Conservation (phyloP, 2,888 invertebrate genomes). For the Rotaria sp. region DNA sequence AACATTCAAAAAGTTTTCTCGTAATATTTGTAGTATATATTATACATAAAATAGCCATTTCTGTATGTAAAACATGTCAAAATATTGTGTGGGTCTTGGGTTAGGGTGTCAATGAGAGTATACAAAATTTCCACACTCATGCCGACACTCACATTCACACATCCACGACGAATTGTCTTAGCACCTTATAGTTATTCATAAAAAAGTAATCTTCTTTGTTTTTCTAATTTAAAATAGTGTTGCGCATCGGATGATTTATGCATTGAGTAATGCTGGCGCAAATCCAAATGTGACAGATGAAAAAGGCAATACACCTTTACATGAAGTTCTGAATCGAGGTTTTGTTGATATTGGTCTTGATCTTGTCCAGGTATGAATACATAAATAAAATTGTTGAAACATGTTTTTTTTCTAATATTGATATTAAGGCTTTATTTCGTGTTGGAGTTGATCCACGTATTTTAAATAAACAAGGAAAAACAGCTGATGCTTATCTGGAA, state of each 20-base stretch:
- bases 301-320: constrained; percentile 37
- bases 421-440: constrained; percentile 33
- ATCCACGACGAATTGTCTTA: too few species aligned
- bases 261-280: constrained; percentile 37
- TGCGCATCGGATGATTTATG: constrained; percentile 38
- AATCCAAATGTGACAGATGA: constrained; percentile 32
- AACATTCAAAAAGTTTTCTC: too few species aligned
- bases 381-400: neutral
- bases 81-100: too few species aligned
- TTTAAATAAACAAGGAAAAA: constrained; percentile 31
- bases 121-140: too few species aligned
- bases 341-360: constrained; percentile 31
- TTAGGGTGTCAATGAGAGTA: too few species aligned
- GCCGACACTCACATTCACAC: too few species aligned
- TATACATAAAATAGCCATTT: too few species aligned
- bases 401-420: neutral
- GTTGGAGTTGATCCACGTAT: constrained; percentile 32
- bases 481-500: constrained; percentile 29
- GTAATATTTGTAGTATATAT: too few species aligned
- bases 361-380: constrained; percentile 27
- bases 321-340: constrained; percentile 29
- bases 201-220: neutral
- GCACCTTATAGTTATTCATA: too few species aligned
- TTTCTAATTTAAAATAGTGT: neutral
- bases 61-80: too few species aligned